Conservation (phyloP, 2,797 vertebrate genomes). For the Melanotaenia nigrans region DNA sequence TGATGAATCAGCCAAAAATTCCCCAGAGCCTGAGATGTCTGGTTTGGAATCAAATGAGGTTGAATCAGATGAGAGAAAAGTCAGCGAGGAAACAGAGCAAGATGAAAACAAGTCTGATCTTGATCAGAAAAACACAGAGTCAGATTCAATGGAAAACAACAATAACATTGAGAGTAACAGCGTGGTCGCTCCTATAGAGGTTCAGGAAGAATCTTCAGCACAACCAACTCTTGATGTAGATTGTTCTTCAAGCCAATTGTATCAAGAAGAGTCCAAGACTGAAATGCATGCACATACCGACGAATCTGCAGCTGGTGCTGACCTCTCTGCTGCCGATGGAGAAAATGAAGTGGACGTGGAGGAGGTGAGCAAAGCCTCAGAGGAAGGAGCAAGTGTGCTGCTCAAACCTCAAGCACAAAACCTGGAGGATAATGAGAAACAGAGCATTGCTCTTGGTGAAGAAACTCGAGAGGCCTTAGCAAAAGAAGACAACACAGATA, state of each 20-base stretch:
- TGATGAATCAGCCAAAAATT: conserved; percentile 2
- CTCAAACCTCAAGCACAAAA: conserved; percentile 59
- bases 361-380: conserved; percentile 66
- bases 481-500: conserved; percentile 65
- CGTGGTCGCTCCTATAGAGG: conserved; percentile 17
- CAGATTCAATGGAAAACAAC: conserved; percentile 12
- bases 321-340: conserved; percentile 25
- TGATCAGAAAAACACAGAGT: conserved; percentile 24
- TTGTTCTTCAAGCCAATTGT: not conserved
- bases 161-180: not conserved
- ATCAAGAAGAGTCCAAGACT: not conserved
- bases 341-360: conserved; percentile 57
- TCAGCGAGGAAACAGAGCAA: conserved; percentile 18
- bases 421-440: conserved; percentile 14
- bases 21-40: conserved; percentile 17
- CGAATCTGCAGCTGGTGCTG: not conserved
- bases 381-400: conserved; percentile 69
- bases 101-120: conserved; percentile 34
- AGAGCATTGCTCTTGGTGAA: not conserved
- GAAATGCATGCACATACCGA: not conserved
- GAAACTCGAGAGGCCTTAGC: conserved; percentile 57
- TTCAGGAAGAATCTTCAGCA: conserved; percentile 12
- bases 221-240: conserved; percentile 8
- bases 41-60: conserved; percentile 34
- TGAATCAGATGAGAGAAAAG: conserved; percentile 16